A percentile compares a stretch with the other conserved stretches of the same genome.
phyloP scores from a whole-genome alignment of 2,113 vertebrate genomes.

The Leptocoma aspasia region DNA sequence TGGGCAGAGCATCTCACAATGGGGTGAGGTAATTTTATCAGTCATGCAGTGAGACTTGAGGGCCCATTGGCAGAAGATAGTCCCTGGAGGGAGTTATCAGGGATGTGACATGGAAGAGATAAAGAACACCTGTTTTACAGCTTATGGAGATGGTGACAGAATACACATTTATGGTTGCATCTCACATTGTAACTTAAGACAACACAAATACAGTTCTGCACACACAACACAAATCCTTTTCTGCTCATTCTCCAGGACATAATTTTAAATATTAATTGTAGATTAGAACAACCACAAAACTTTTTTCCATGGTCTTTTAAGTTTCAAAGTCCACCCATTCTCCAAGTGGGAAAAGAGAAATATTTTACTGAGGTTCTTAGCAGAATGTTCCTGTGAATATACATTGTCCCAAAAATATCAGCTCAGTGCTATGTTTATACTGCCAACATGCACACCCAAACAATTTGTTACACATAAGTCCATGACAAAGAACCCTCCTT shows the following conservation, averaged over 20 bases:
- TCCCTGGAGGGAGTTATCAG: background rate
- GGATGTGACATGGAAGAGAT: no score
- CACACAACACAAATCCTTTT: background rate
- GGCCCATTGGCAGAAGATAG: background rate
- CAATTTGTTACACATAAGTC: background rate
- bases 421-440: background rate
- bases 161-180: background rate
- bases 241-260: background rate
- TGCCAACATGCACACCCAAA: background rate
- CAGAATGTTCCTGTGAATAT: background rate
- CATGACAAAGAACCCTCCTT: background rate
- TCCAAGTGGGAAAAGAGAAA: background rate
- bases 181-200: background rate
- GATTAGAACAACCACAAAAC: background rate
- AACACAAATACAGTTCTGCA: background rate
- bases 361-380: background rate
- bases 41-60: background rate
- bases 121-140: background rate
- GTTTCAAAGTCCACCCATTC: background rate
- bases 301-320: background rate
- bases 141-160: no score
- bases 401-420: background rate
- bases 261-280: background rate
- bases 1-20: background rate
- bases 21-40: background rate